These are phyloP conservation scores for Diarsia mendica DNA, from an alignment of 2,888 invertebrate species.

Conservation along the genomic window DNA sequence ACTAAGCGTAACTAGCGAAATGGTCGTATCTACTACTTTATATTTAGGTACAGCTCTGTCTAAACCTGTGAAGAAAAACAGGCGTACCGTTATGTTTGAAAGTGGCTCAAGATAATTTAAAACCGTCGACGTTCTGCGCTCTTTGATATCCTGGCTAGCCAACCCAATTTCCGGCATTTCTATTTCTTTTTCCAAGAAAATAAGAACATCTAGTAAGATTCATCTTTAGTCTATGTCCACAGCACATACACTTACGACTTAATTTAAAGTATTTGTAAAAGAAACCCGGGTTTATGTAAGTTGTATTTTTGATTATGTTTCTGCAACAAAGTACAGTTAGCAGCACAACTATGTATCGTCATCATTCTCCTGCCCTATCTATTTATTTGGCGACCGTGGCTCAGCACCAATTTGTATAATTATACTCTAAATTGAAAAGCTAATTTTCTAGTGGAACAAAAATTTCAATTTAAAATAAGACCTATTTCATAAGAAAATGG, in stretches of 20 bases:
- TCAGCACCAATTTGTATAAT: neutral
- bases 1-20: neutral
- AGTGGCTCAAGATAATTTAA: neutral
- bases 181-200: neutral
- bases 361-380: neutral
- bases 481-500: neutral
- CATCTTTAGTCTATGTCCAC: slow-evolving; percentile 5
- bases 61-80: neutral
- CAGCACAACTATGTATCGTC: neutral
- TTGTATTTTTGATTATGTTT: slow-evolving; percentile 29
- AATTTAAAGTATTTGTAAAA: slow-evolving; percentile 66
- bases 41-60: neutral
- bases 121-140: neutral
- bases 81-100: neutral
- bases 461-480: neutral
- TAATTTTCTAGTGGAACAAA: neutral
- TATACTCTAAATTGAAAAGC: neutral
- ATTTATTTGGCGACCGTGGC: neutral
- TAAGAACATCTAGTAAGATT: neutral
- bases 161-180: slow-evolving; percentile 10
- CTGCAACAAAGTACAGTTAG: slow-evolving; percentile 9
- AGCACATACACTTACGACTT: slow-evolving; percentile 43
- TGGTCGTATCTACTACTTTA: neutral
- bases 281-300: slow-evolving; percentile 47
- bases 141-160: neutral